Percentiles rank a stretch among this genome's conserved stretches.
These are phyloP conservation scores for Micrastur ruficollis DNA, from an alignment of 2,797 vertebrate genomes.

Conservation along the genomic window DNA sequence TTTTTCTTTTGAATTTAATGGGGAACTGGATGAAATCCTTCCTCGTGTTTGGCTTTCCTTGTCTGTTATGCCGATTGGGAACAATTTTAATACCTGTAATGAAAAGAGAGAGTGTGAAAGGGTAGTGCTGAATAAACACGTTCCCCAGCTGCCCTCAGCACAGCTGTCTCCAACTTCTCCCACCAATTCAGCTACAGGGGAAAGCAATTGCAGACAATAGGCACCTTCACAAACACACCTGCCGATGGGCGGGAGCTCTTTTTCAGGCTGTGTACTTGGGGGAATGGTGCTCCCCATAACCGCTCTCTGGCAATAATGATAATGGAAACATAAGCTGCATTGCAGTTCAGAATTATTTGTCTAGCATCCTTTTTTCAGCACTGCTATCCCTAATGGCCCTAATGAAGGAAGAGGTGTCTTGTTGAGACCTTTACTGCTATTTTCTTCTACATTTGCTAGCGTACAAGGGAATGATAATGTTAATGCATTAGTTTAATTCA, in stretches of 20 bases:
- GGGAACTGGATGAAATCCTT: background rate
- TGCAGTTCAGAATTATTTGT: background rate
- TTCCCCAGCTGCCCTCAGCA: background rate
- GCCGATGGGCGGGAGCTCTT: background rate
- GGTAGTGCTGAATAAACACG: background rate
- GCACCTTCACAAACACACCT: background rate
- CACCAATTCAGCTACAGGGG: background rate
- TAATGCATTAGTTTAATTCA: too few species aligned
- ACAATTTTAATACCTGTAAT: background rate
- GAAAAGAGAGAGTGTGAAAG: background rate
- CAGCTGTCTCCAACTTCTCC: background rate
- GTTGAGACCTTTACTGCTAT: background rate
- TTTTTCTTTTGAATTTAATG: slow-evolving; percentile 12
- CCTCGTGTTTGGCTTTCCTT: background rate
- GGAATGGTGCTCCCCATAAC: background rate
- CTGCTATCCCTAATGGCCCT: background rate
- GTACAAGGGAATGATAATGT: background rate
- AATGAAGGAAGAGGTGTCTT: background rate
- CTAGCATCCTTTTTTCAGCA: background rate
- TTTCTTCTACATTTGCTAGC: background rate
- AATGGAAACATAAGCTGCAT: background rate
- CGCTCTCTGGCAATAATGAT: background rate
- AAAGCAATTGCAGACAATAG: background rate
- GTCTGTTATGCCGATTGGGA: background rate
- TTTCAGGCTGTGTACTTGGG: background rate